Percentiles rank a stretch among this genome's conserved stretches.
These are phyloP conservation scores for Hipparchia sbordonii DNA, from an alignment of 2,888 invertebrate species.

Conservation along the genomic window DNA sequence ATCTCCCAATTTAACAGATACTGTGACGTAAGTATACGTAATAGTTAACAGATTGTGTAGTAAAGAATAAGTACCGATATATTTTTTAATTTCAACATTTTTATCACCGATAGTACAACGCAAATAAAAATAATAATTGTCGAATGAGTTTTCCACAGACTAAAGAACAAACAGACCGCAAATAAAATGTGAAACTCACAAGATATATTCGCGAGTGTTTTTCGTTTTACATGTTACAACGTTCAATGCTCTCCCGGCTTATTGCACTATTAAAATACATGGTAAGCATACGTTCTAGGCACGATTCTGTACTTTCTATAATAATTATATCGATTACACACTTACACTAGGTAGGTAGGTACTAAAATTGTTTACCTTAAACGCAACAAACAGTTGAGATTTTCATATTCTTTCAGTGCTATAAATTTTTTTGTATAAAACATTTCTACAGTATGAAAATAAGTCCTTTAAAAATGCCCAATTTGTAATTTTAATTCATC, in stretches of 20 bases:
- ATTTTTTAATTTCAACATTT: too few species aligned
- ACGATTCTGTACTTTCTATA: constrained; percentile 78
- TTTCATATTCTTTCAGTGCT: constrained; percentile 39
- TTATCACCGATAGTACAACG: too few species aligned
- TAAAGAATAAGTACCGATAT: too few species aligned
- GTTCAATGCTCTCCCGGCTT: constrained; percentile 41
- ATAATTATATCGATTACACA: constrained; percentile 67
- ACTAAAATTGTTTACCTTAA: constrained; percentile 56
- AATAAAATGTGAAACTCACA: too few species aligned
- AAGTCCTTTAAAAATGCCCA: constrained; percentile 30
- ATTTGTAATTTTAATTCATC: constrained; percentile 8
- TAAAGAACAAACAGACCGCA: too few species aligned
- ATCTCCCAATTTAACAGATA: too few species aligned
- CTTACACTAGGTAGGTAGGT: constrained; percentile 50
- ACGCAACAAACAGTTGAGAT: constrained; percentile 49
- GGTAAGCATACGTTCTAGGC: constrained; percentile 80
- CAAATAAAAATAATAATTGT: too few species aligned
- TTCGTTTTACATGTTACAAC: not conserved
- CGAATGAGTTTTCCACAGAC: too few species aligned
- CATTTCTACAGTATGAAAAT: constrained; percentile 43
- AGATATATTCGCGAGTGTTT: too few species aligned
- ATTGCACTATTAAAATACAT: constrained; percentile 80
- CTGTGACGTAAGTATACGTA: too few species aligned
- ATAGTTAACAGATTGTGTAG: too few species aligned
- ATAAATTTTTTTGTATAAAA: constrained; percentile 34